Evolutionary conservation across 2,888 invertebrate genomes (phyloP), one percentile per base, ranked within the genome.

Genomic region (Leptopilina drosophilae): DNA sequence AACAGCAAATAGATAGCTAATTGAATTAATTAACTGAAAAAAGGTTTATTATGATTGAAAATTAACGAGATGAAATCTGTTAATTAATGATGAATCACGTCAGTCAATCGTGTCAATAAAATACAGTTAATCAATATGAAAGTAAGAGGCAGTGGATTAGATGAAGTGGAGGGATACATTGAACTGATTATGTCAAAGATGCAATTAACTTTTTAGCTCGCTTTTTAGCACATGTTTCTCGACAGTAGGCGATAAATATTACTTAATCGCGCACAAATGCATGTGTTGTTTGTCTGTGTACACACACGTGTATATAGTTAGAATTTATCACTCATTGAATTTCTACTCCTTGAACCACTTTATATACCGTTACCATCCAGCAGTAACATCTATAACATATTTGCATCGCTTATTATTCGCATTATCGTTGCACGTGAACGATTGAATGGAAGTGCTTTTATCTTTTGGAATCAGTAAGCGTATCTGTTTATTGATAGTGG

Each of bases 261-360:
- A 73, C 33, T 56, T 56, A 73, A 73, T 73, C 33, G 5, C 20
- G 42, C 15, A 66, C n/a, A 46, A 15, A 66, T 42, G 15, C 15
- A 66, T 66, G 42, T 9, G 15, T 15, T 42, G 65, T 65, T 65
- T 2, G 7, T 5, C 3, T 59, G n/a, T 59, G 33, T 33, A 53
- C 46, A 56, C 9, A 33, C 9, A 33, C 26, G 11, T 56, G 53
- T 56, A 73, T 56, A 42, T 49, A 42, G n/a, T 56, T n/a, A 73
- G 73, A 73, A 73, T 73, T 73, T 73, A 73, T 56, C 73, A 73
- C 73, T 33, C 73, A 73, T 56, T 73, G 73, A 69, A 69, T 33
- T 69, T 53, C 9, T 49, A 69, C 69, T 69, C 69, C 69, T 56
- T 69, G 69, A 73, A 33, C 73, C 73, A 73, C 73, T 73, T 62